Evolutionary conservation across 2,888 invertebrate species (phyloP).

Genomic region (Cheilosia vulpina): DNA sequence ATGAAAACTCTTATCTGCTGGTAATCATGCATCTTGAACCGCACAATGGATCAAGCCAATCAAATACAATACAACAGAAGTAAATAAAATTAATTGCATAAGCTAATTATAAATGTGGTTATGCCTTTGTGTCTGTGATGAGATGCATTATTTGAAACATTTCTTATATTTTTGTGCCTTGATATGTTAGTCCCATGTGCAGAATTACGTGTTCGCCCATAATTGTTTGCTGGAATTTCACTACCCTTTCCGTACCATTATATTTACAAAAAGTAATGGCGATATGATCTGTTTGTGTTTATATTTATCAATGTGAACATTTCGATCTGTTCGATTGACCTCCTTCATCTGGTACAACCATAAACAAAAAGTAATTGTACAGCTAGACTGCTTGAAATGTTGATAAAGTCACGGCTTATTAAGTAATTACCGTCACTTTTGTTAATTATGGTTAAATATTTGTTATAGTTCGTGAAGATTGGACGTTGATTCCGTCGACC

Average conservation of each 20-base stretch:
- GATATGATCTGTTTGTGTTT: not conserved
- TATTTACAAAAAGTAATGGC: not conserved
- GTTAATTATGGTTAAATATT: conserved; percentile 46
- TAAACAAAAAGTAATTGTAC: conserved; percentile 23
- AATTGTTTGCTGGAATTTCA: conserved; percentile 14
- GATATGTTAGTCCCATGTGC: conserved; percentile 53
- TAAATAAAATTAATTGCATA: conserved; percentile 52
- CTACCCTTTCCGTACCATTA: conserved; percentile 20
- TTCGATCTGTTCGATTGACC: conserved; percentile 39
- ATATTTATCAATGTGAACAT: conserved; percentile 1
- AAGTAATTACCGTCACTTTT: conserved; percentile 64
- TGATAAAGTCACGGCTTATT: conserved; percentile 59
- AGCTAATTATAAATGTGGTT: conserved; percentile 55
- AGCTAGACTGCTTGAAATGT: conserved; percentile 38
- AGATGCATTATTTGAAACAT: conserved; percentile 19
- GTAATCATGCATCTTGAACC: conserved; percentile 60
- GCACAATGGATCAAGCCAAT: conserved; percentile 47
- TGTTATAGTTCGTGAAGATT: conserved; percentile 56
- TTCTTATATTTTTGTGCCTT: conserved; percentile 22
- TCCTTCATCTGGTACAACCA: conserved; percentile 6
- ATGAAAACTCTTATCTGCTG: conserved; percentile 40
- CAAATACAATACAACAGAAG: conserved; percentile 36
- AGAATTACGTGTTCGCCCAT: conserved; percentile 50
- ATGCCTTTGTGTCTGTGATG: conserved; percentile 3
- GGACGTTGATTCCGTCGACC: conserved; percentile 45